Base-by-base conservation (phyloP, 2,797 vertebrate species). In the Falco biarmicus region DNA sequence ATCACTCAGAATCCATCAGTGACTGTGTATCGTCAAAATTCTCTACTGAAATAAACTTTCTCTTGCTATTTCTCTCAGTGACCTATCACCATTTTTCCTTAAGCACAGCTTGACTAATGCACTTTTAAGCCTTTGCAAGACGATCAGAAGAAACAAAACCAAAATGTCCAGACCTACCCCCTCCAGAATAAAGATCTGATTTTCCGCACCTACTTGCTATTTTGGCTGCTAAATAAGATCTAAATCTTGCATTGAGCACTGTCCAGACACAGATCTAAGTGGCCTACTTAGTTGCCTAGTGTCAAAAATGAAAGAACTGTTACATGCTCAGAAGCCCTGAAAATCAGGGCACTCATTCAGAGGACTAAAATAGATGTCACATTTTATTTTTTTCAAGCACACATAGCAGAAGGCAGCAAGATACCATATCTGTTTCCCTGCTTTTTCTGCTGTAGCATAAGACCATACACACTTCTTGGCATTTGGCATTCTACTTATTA, bases 331-430 rank as follows among this genome's bases (percentile, higher is more conserved):
- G 75, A 95, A 94, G 64, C 43, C 65, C 63, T 84, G 64, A 71
- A 96, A 97, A 97, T 84, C 64, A 96, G 95, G 90, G 63, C 93
- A 89, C 13, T 59, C 64, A 82, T 93, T 95, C 92, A 89, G 90
- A 39, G 37, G 60, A 95, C 91, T 84, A 79, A 96, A 96, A 96
- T 91, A 96, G 96, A 83, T 28, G 5, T 31, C 71, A 68, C 21
- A 1, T 69, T 81, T 63, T 74, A 11, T 61, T 91, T 86, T 56
- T 51, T 34, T 4, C 47, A 93, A 87, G 84, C 56, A 82, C 31
- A 47, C 14, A 31, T 10, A 84, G 73, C 74, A 79, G 84, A 90
- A 92, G 51, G 77, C 71, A 82, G 71, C 34, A 78, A 85, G 54
- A 50, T 71, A 87, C n/a, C 43, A 45, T 26, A 69, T 70, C 22